Conservation (phyloP, 2,797 vertebrate species). For the Darevskia mixta region DNA sequence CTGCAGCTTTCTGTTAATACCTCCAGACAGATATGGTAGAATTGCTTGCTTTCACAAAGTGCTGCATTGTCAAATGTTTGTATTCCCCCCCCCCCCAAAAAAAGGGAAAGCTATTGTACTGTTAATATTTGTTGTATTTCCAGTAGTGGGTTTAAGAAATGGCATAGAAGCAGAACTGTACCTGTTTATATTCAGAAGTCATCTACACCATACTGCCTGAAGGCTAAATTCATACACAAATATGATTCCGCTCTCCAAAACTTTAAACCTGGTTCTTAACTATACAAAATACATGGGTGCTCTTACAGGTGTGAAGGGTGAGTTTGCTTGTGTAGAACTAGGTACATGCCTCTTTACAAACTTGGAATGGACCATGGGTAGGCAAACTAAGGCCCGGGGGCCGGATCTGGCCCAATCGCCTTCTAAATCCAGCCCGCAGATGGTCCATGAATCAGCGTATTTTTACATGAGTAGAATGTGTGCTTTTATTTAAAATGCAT, state of each 20-base stretch:
- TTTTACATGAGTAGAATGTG: no score
- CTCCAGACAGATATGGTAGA: slow-evolving; percentile 11
- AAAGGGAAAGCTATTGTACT: not conserved
- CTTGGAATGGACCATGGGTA: not conserved
- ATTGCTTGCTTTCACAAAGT: slow-evolving; percentile 15
- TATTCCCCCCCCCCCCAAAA: not conserved
- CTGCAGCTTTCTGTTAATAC: slow-evolving; percentile 11
- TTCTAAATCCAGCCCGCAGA: no score
- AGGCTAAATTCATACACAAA: not conserved
- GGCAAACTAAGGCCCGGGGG: no score
- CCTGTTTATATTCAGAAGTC: not conserved
- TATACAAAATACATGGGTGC: not conserved
- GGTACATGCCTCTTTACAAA: not conserved
- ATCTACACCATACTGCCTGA: not conserved
- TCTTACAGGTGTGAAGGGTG: not conserved
- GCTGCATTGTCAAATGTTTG: not conserved
- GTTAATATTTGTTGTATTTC: not conserved
- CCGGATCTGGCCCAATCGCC: no score
- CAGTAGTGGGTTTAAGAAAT: slow-evolving; percentile 6
- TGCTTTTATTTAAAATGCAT: no score
- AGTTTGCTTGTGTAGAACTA: not conserved
- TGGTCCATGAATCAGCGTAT: no score
- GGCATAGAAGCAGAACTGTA: not conserved
- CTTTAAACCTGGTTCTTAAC: not conserved
- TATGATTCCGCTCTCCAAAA: not conserved